Conservation (phyloP, 2,888 invertebrate genomes). For the Abrostola triplasia region DNA sequence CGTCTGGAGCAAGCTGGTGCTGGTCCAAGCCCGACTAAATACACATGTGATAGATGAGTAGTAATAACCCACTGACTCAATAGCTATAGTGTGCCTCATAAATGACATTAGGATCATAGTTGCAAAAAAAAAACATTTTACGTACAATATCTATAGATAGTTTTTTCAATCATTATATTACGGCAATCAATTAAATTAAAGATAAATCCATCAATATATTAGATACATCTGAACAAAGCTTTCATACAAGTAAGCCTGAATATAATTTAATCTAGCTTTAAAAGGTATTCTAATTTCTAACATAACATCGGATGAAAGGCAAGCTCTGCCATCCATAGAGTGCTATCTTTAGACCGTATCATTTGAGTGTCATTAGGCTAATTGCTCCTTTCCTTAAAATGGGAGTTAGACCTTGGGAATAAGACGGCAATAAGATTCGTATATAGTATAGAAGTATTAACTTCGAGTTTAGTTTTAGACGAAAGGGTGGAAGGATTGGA, state of each 20-base stretch:
- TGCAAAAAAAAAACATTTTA: too few relatives aligned
- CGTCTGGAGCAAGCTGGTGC: too few relatives aligned
- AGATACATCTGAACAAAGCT: neutral
- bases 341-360: constrained; percentile 5
- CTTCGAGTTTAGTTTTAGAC: neutral
- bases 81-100: too few relatives aligned
- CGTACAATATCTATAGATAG: too few relatives aligned
- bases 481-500: neutral
- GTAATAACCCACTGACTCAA: too few relatives aligned
- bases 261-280: neutral
- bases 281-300: neutral
- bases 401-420: neutral
- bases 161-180: too few relatives aligned
- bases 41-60: too few relatives aligned
- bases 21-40: too few relatives aligned
- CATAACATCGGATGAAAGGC: neutral
- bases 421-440: neutral
- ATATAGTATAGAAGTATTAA: neutral
- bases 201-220: neutral
- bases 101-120: too few relatives aligned
- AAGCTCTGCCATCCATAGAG: neutral
- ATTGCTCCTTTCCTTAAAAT: constrained; percentile 9
- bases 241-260: neutral
- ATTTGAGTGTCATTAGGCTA: constrained; percentile 16
- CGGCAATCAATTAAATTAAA: too few relatives aligned